phyloP scores from a whole-genome alignment of 1,140 invertebrate genomes.

The Ooceraea biroi region DNA sequence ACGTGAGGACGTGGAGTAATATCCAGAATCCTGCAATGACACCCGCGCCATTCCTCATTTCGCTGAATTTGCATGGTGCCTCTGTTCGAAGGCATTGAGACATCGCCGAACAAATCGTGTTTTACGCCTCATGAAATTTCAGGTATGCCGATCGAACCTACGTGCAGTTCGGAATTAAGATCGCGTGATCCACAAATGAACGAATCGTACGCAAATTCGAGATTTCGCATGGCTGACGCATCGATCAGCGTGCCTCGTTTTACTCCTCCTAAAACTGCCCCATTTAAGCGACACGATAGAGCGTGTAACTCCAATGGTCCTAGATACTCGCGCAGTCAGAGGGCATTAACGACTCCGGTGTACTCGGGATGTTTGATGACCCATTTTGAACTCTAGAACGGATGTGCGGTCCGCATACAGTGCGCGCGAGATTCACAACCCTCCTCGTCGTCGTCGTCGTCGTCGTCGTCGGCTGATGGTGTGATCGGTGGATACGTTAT shows the following conservation, averaged over 20 bases:
- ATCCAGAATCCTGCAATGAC: conserved; percentile 15
- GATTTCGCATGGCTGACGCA: not conserved
- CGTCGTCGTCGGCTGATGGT: too few relatives aligned
- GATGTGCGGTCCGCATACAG: conserved; percentile 44
- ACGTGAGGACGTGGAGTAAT: conserved; percentile 25
- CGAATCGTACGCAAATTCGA: conserved; percentile 9
- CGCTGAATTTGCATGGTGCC: not conserved
- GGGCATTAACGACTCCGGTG: conserved; percentile 28
- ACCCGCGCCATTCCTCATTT: conserved; percentile 3
- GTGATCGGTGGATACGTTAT: conserved; percentile 77
- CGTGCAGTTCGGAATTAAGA: not conserved
- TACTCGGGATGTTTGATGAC: conserved; percentile 62
- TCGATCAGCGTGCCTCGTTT: not conserved
- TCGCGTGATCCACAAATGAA: not conserved
- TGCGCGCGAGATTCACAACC: conserved; percentile 25
- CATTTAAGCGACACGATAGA: conserved; percentile 32
- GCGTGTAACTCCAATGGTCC: conserved; percentile 27
- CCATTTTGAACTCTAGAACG: conserved; percentile 62
- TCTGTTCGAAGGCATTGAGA: not conserved
- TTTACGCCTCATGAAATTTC: not conserved
- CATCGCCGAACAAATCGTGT: not conserved
- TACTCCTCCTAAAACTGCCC: not conserved
- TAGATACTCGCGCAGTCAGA: not conserved
- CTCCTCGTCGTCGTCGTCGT: conserved; percentile 43
- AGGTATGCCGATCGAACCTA: not conserved